These are phyloP conservation scores for Gari tellinella DNA, from an alignment of 2,888 invertebrate species.

Conservation along the genomic window DNA sequence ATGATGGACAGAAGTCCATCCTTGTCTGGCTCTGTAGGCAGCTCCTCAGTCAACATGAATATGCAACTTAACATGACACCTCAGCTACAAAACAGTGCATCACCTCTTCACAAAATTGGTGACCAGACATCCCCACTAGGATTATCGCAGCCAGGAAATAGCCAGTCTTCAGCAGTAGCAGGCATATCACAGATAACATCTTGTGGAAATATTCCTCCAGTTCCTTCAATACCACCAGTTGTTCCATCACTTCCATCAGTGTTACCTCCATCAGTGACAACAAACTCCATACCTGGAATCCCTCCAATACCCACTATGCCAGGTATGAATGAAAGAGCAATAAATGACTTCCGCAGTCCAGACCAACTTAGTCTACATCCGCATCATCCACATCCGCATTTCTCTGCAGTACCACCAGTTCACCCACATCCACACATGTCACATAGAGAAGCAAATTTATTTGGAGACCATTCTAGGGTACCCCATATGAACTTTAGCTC, in stretches of 20 bases:
- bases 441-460: constrained; percentile 65
- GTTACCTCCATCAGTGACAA: constrained; percentile 39
- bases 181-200: constrained; percentile 27
- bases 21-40: background rate
- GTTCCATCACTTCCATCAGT: constrained; percentile 43
- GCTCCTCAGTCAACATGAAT: constrained; percentile 38
- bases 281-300: constrained; percentile 44
- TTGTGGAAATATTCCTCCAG: constrained; percentile 32
- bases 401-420: constrained; percentile 56
- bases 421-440: constrained; percentile 61
- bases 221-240: constrained; percentile 48
- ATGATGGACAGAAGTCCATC: constrained; percentile 27
- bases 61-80: constrained; percentile 57
- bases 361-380: constrained; percentile 50
- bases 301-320: constrained; percentile 42
- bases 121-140: constrained; percentile 54
- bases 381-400: constrained; percentile 54
- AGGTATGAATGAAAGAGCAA: constrained; percentile 39
- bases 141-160: constrained; percentile 38
- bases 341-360: constrained; percentile 53
- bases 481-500: constrained; percentile 63
- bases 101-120: constrained; percentile 48
- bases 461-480: constrained; percentile 62
- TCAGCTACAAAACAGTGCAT: constrained; percentile 36
- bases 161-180: constrained; percentile 41